Percentiles rank a stretch among this genome's conserved stretches.
Conservation (phyloP, 2,797 vertebrate species). For the Pachyuromys duprasi region DNA sequence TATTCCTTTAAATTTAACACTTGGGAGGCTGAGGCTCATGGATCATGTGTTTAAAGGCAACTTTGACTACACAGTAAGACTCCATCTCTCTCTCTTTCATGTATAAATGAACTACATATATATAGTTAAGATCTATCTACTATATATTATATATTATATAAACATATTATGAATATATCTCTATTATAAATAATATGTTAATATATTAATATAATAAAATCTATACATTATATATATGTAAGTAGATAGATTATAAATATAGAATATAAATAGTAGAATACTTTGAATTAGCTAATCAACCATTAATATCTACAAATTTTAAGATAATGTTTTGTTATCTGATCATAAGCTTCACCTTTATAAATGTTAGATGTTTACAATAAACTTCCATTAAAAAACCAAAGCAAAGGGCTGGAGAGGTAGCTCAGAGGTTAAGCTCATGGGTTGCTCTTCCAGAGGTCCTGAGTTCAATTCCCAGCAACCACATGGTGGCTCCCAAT, state of each 20-base stretch:
- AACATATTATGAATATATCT: no score
- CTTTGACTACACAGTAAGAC: not conserved
- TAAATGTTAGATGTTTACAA: not conserved
- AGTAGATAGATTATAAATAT: not conserved
- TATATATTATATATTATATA: not conserved
- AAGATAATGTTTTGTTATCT: constrained; percentile 8
- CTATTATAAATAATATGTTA: no score
- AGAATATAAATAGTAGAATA: not conserved
- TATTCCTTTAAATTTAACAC: not conserved
- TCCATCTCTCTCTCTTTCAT: not conserved
- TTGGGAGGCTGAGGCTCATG: not conserved
- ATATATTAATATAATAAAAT: no score
- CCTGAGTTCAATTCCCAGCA: no score
- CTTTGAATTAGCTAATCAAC: not conserved
- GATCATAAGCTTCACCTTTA: not conserved
- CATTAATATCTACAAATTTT: constrained; percentile 53
- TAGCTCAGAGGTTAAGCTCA: no score
- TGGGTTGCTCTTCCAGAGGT: no score
- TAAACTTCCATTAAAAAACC: not conserved
- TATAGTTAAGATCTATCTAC: no score
- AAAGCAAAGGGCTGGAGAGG: no score
- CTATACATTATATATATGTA: not conserved
- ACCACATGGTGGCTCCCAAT: no score
- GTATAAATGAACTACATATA: no score
- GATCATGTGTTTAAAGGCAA: not conserved